Evolutionary conservation across 2,888 invertebrate genomes (phyloP).

Genomic region (Scotopteryx bipunctaria): DNA sequence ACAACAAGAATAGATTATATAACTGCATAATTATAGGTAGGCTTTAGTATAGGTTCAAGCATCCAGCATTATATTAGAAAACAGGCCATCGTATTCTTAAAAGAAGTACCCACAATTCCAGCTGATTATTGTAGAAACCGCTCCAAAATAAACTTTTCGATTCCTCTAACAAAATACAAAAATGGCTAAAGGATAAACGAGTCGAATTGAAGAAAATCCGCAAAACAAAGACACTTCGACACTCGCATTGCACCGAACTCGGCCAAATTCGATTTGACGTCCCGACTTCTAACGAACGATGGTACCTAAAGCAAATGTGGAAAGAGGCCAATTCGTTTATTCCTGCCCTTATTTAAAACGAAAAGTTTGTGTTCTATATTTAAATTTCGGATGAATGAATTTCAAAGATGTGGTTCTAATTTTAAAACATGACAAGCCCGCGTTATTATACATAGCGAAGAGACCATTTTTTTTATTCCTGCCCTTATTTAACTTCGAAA

Average conservation of each 20-base stretch:
- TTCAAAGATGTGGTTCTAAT: too few relatives aligned
- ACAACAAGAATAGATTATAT: too few relatives aligned
- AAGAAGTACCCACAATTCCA: background rate
- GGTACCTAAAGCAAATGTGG: slow-evolving; percentile 24
- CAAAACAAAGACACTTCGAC: slow-evolving; percentile 33
- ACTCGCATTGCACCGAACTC: slow-evolving; percentile 31
- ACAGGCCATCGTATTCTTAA: too few relatives aligned
- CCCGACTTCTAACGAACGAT: slow-evolving; percentile 35
- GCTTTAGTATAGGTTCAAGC: too few relatives aligned
- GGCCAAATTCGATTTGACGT: slow-evolving; percentile 35
- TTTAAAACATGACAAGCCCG: too few relatives aligned
- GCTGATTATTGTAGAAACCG: slow-evolving; percentile 2
- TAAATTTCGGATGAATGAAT: background rate
- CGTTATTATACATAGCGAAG: too few relatives aligned
- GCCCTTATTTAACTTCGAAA: background rate
- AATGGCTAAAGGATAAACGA: slow-evolving; percentile 28
- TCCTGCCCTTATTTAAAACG: background rate
- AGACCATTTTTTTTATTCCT: slow-evolving; percentile 14
- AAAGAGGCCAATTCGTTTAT: slow-evolving; percentile 24
- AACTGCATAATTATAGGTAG: too few relatives aligned
- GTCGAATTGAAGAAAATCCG: slow-evolving; percentile 26
- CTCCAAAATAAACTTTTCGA: slow-evolving; percentile 15
- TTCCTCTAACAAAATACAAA: slow-evolving; percentile 6
- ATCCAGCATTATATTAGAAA: too few relatives aligned
- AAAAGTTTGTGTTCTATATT: slow-evolving; percentile 8